Evolutionary conservation across 2,888 invertebrate species (phyloP).

Genomic region (Actias luna): DNA sequence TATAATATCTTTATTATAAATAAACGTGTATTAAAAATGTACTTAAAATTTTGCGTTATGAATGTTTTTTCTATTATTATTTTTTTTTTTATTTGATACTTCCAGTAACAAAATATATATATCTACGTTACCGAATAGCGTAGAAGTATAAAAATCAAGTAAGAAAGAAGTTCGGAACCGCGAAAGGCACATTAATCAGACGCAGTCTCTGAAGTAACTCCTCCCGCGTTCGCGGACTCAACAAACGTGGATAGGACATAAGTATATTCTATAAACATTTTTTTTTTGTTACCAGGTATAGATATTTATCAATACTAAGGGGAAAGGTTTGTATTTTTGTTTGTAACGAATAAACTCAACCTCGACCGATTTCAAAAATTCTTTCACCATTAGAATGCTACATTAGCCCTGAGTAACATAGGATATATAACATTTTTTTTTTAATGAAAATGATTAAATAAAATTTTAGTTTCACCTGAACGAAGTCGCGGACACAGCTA

Average conservation of each 20-base stretch:
- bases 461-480: too few species aligned
- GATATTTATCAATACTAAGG: not conserved
- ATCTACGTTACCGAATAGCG: not conserved
- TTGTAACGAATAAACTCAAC: too few species aligned
- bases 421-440: too few species aligned
- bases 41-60: too few species aligned
- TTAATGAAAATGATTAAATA: too few species aligned
- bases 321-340: not conserved
- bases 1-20: too few species aligned
- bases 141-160: conserved; percentile 33
- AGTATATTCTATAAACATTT: too few species aligned
- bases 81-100: not conserved
- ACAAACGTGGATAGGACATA: conserved; percentile 6
- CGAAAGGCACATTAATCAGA: conserved; percentile 37
- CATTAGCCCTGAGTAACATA: too few species aligned
- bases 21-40: too few species aligned
- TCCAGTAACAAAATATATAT: conserved; percentile 20
- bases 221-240: not conserved
- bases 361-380: too few species aligned
- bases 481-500: too few species aligned
- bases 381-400: too few species aligned
- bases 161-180: conserved; percentile 33
- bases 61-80: not conserved
- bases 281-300: not conserved
- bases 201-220: conserved; percentile 24